Percentiles rank a stretch among this genome's conserved stretches.
Conservation (phyloP, 2,113 vertebrate genomes). For the Myrmecophaga tridactyla region DNA sequence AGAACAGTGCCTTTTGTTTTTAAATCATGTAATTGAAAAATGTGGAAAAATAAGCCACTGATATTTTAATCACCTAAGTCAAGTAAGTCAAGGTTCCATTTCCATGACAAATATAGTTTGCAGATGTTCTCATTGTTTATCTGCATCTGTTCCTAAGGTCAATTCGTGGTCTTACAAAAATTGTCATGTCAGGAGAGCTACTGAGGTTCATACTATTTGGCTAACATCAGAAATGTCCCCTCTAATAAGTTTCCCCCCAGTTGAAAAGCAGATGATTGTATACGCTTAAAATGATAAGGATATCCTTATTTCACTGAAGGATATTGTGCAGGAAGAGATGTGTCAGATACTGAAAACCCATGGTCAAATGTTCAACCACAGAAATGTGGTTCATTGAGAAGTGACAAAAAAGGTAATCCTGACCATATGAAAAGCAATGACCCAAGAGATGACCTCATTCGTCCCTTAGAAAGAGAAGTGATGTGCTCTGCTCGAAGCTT, state of each 20-base stretch:
- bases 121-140: slow-evolving; percentile 37
- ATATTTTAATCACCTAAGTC: slow-evolving; percentile 50
- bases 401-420: slow-evolving; percentile 13
- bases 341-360: slow-evolving; percentile 42
- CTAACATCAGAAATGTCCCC: background rate
- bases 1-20: slow-evolving; percentile 55
- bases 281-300: slow-evolving; percentile 9
- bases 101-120: slow-evolving; percentile 35
- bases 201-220: background rate
- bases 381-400: background rate
- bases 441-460: slow-evolving; percentile 16
- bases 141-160: background rate
- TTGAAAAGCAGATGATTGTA: slow-evolving; percentile 47
- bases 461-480: background rate
- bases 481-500: background rate
- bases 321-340: slow-evolving; percentile 10
- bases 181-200: background rate
- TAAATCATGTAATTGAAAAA: slow-evolving; percentile 50
- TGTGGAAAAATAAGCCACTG: slow-evolving; percentile 26
- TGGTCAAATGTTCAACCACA: background rate
- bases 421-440: slow-evolving; percentile 34
- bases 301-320: background rate
- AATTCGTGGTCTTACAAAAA: background rate
- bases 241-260: background rate
- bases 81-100: slow-evolving; percentile 44